Conservation (phyloP, 2,888 invertebrate genomes). For the Drosophila recens region DNA sequence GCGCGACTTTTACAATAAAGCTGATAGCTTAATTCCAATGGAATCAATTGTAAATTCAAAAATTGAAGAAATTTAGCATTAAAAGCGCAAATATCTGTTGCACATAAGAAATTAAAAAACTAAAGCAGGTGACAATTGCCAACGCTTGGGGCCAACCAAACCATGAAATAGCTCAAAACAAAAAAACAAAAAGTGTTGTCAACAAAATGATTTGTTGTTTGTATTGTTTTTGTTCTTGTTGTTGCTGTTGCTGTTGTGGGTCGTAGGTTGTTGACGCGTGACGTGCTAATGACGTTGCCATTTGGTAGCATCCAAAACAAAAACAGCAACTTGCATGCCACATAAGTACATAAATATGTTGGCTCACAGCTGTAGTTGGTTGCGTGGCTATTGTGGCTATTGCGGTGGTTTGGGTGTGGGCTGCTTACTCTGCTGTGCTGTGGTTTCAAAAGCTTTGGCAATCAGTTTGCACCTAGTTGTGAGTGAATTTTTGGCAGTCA, state of each 20-base stretch:
- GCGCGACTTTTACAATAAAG: slow-evolving; percentile 6
- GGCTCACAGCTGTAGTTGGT: slow-evolving; percentile 28
- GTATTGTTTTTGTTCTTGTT: slow-evolving; percentile 7
- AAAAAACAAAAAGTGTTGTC: not conserved
- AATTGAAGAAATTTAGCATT: not conserved
- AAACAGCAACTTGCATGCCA: slow-evolving; percentile 26
- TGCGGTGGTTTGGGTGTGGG: slow-evolving; percentile 11
- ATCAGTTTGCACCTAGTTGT: slow-evolving; percentile 42
- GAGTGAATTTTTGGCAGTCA: slow-evolving; percentile 46
- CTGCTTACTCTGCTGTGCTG: slow-evolving; percentile 22
- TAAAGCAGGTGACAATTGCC: slow-evolving; percentile 25
- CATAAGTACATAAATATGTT: slow-evolving; percentile 34
- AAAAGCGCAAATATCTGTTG: not conserved
- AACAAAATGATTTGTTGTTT: slow-evolving; percentile 23
- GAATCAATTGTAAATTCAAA: not conserved
- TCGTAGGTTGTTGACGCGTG: slow-evolving; percentile 36
- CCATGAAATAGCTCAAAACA: slow-evolving; percentile 9
- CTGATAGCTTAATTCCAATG: slow-evolving; percentile 8
- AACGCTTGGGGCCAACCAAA: slow-evolving; percentile 30
- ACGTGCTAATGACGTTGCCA: slow-evolving; percentile 52
- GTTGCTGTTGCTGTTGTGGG: slow-evolving; percentile 11
- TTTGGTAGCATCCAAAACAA: slow-evolving; percentile 20
- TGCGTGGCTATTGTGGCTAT: slow-evolving; percentile 14
- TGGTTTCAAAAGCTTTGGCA: slow-evolving; percentile 39
- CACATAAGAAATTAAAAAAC: not conserved